A percentile compares a stretch with the other conserved stretches of the same genome.
Evolutionary conservation across 1,140 invertebrate species (phyloP).

Genomic region (Penaeus japonicus): DNA sequence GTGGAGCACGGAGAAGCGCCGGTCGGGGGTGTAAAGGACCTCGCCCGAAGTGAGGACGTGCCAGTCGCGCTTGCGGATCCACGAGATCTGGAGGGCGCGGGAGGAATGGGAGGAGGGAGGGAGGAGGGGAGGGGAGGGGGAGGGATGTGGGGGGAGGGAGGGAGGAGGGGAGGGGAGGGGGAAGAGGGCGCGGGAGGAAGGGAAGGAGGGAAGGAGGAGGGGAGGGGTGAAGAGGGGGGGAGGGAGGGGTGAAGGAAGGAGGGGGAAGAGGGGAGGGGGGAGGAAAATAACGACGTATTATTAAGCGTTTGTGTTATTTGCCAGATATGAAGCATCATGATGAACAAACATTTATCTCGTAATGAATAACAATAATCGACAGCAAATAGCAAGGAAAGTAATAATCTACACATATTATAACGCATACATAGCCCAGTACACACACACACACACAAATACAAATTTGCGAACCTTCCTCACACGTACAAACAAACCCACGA

Average conservation of each 20-base stretch:
- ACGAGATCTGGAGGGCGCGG: slow-evolving; percentile 77
- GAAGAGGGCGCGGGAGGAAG: slow-evolving; percentile 14
- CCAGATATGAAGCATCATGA: too few relatives aligned
- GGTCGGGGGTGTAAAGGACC: slow-evolving; percentile 90
- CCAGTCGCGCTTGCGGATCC: slow-evolving; percentile 89
- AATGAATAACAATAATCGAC: too few relatives aligned
- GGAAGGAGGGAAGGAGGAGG: not conserved
- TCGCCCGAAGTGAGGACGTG: slow-evolving; percentile 90
- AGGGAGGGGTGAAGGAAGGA: not conserved
- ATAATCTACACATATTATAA: too few relatives aligned
- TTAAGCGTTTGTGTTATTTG: too few relatives aligned
- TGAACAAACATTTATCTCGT: too few relatives aligned
- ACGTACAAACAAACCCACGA: too few relatives aligned
- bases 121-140: slow-evolving; percentile 15
- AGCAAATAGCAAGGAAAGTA: too few relatives aligned
- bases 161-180: slow-evolving; percentile 10
- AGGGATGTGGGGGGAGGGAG: slow-evolving; percentile 6
- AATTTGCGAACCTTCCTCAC: too few relatives aligned
- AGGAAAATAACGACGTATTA: too few relatives aligned
- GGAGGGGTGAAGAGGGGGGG: not conserved
- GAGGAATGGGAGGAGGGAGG: not conserved
- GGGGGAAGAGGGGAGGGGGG: too few relatives aligned
- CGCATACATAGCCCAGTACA: too few relatives aligned
- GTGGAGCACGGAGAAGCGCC: slow-evolving; percentile 83
- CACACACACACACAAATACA: too few relatives aligned